Percentiles rank a stretch among this genome's conserved stretches.
Conservation (phyloP, 2,888 invertebrate species). For the Drosophila picticornis region DNA sequence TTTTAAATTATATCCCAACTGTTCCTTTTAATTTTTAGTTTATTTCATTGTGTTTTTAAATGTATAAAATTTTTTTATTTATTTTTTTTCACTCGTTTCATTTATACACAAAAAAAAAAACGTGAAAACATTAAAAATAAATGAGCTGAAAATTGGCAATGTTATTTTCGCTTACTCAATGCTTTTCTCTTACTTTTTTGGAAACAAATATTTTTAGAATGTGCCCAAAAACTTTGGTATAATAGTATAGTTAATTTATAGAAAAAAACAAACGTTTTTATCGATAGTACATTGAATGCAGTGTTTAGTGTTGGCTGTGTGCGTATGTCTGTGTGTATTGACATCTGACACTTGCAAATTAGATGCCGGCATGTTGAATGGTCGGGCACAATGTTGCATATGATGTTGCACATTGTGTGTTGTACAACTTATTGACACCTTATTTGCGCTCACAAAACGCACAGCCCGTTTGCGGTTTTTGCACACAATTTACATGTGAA, state of each 20-base stretch:
- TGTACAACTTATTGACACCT: constrained; percentile 76
- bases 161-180: background rate
- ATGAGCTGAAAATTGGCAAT: background rate
- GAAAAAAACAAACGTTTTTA: background rate
- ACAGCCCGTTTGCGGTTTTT: constrained; percentile 75
- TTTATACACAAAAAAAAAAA: background rate
- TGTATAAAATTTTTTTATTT: fast-evolving
- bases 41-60: background rate
- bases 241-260: background rate
- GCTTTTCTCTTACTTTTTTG: too few species aligned
- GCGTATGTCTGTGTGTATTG: constrained; percentile 50
- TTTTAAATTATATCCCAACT: background rate
- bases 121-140: background rate
- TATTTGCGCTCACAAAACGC: constrained; percentile 65
- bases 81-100: background rate
- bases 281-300: background rate
- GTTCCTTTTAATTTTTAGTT: background rate
- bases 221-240: background rate
- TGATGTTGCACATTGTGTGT: constrained; percentile 28
- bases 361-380: constrained; percentile 62
- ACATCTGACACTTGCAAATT: constrained; percentile 79
- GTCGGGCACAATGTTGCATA: constrained; percentile 38
- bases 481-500: constrained; percentile 82
- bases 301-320: background rate
- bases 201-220: background rate